phyloP scores from a whole-genome alignment of 1,140 invertebrate genomes.

The honey bee (Apis mellifera) region DNA sequence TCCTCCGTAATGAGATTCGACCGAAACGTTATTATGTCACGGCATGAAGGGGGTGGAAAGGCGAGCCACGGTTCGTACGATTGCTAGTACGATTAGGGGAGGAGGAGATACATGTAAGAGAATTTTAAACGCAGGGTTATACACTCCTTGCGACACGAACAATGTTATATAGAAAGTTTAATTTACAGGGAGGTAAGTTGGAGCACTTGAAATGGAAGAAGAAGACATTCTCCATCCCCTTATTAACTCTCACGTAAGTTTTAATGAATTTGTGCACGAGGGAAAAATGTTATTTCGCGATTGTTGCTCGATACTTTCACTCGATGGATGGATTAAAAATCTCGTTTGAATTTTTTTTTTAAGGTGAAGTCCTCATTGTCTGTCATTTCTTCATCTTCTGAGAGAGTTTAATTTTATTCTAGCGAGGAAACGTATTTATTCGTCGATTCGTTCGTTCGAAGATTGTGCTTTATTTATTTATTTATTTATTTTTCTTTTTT shows the following conservation, averaged over 20 bases:
- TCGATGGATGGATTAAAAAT: neutral
- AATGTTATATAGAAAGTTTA: constrained; percentile 17
- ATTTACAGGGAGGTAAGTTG: constrained; percentile 37
- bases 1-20: constrained; percentile 5
- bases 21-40: constrained; percentile 13
- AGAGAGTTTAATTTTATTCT: too few relatives aligned
- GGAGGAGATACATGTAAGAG: constrained; percentile 39
- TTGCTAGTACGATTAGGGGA: constrained; percentile 31
- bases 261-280: neutral
- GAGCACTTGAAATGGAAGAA: constrained; percentile 26
- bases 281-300: neutral
- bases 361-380: too few relatives aligned
- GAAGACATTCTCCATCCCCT: neutral
- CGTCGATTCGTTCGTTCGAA: too few relatives aligned
- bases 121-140: constrained; percentile 34
- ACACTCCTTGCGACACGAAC: constrained; percentile 16
- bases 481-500: too few relatives aligned
- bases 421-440: too few relatives aligned
- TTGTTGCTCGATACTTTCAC: neutral
- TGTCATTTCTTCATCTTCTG: too few relatives aligned
- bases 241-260: too few relatives aligned
- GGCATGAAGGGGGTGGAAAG: neutral
- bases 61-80: neutral
- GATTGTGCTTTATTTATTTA: too few relatives aligned
- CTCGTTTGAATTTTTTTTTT: too few relatives aligned